Conservation (phyloP, 2,888 invertebrate genomes). For the Eudasyphora cyanicolor region DNA sequence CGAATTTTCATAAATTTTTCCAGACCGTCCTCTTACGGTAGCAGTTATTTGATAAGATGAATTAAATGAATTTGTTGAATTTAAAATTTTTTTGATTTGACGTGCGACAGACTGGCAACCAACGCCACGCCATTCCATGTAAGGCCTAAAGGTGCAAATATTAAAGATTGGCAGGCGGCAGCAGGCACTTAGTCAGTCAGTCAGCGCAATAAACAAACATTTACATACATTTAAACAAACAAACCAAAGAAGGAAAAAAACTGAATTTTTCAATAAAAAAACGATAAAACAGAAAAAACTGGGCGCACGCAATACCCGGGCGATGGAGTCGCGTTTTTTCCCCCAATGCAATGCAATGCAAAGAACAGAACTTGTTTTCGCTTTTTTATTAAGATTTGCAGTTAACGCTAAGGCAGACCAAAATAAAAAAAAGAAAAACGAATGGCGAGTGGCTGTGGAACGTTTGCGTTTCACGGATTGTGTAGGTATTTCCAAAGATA, state of each 20-base stretch:
- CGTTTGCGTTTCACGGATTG: neutral
- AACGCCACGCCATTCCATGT: conserved; percentile 5
- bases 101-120: neutral
- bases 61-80: neutral
- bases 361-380: conserved; percentile 19
- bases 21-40: neutral
- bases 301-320: conserved; percentile 1
- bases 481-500: neutral
- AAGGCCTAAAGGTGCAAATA: conserved; percentile 35
- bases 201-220: conserved; percentile 32
- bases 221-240: conserved; percentile 5
- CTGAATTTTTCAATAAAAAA: neutral
- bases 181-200: conserved; percentile 4
- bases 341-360: neutral
- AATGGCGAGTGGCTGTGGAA: neutral
- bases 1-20: neutral
- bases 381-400: neutral
- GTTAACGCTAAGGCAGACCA: neutral
- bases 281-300: neutral
- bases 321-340: neutral
- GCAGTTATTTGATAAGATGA: neutral
- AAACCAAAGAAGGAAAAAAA: neutral
- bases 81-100: neutral
- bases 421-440: neutral
- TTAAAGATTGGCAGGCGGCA: conserved; percentile 32